Base-by-base conservation (phyloP, 2,888 invertebrate species). In the Leptura quadrifasciata region DNA sequence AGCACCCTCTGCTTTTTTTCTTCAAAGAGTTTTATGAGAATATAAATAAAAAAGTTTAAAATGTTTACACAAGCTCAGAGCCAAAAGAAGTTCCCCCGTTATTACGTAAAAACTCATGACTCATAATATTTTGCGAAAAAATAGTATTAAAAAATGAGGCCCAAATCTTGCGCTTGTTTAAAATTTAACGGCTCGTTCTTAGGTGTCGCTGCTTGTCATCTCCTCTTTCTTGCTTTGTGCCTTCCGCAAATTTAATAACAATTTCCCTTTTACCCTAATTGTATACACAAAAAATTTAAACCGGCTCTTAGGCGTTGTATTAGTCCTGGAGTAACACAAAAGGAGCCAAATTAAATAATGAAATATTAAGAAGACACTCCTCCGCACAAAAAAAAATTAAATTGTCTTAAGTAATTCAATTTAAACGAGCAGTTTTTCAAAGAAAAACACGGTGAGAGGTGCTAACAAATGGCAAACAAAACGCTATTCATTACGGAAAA, bases 341-440 rank as follows among this genome's bases (percentile, higher is more conserved):
- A 74, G 69, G 60, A 55, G 65, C 75, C 47, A 73, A 73, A 75
- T 74, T 74, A 74, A 65, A 71, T 74, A 76, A 78, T 78, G 72
- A 74, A 78, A 74, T 72, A 78, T 78, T 78, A 75, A 78, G 65
- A 70, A 58, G 58, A 69, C 69, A 69, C 69, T 58, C 39, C 47
- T 18, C 9, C 64, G 27, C 54, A 10, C 35, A 69, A 47, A 74
- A 74, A 76, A 74, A 77, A 72, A 73, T 64, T 57, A 72, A 75
- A 75, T 76, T 55, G 72, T 67, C 65, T 55, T 35, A 58, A 63
- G 70, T 76, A 77, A 77, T 72, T 76, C 52, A 75, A 76, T 76
- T 75, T 74, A 68, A 61, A 71, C 27, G 69, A 5, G 54, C 20
- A 63, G 27, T 35, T 58, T 69, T 69, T 58, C 69, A 35, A 55